A percentile compares a stretch with the other conserved stretches of the same genome.
These are phyloP conservation scores for Pollachius pollachius DNA, from an alignment of 2,113 vertebrate species.

Conservation along the genomic window DNA sequence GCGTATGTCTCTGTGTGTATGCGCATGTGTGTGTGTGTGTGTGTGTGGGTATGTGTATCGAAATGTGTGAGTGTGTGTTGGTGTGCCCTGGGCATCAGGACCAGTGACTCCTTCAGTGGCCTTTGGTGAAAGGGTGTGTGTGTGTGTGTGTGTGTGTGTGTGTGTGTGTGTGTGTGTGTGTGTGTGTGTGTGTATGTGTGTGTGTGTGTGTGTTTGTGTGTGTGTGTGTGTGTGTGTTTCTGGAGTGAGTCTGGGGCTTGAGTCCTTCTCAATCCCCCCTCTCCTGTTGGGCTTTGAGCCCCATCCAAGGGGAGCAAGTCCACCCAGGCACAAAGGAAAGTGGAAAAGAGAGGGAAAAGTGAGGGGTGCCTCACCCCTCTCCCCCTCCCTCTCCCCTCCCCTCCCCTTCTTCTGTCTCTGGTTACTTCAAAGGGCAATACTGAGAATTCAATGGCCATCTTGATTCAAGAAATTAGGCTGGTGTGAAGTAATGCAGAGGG, in stretches of 20 bases:
- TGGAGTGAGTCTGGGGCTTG: too few relatives aligned
- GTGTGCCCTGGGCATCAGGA: not conserved
- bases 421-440: constrained; percentile 61
- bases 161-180: too few relatives aligned
- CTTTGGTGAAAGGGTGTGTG: not conserved
- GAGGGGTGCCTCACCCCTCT: constrained; percentile 28
- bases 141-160: too few relatives aligned
- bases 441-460: constrained; percentile 46
- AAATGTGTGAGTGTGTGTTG: not conserved
- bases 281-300: constrained; percentile 7
- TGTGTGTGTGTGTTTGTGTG: too few relatives aligned
- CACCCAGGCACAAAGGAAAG: constrained; percentile 57
- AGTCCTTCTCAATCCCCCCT: too few relatives aligned
- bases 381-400: constrained; percentile 2
- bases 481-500: constrained; percentile 22
- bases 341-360: constrained; percentile 57
- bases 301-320: constrained; percentile 63
- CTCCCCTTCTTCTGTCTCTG: constrained; percentile 34
- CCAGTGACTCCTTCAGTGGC: not conserved
- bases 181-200: too few relatives aligned
- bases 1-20: constrained; percentile 5
- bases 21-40: constrained; percentile 24
- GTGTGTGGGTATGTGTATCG: constrained; percentile 46
- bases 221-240: too few relatives aligned
- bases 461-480: constrained; percentile 32